phyloP scores from a whole-genome alignment of 2,113 vertebrate species.

The Notarius quadriscutis region DNA sequence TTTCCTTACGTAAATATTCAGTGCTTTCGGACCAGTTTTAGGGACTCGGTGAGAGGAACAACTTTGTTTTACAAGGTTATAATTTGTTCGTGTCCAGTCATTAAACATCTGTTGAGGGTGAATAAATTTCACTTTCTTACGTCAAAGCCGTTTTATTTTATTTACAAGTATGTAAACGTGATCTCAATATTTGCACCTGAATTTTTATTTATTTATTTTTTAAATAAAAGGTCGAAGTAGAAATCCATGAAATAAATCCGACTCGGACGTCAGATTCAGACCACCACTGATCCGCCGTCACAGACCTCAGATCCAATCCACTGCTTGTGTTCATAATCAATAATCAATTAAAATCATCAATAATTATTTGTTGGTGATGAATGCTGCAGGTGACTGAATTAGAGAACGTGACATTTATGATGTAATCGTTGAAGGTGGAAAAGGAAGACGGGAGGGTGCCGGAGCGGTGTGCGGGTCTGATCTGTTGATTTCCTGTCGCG shows the following conservation, averaged over 20 bases:
- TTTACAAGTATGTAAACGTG: no score
- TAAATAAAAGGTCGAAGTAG: background rate
- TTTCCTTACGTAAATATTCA: no score
- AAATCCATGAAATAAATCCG: background rate
- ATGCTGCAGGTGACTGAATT: background rate
- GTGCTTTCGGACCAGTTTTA: no score
- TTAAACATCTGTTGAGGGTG: no score
- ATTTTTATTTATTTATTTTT: background rate
- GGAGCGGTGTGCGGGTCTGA: background rate
- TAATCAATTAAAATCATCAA: background rate
- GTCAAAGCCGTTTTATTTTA: no score
- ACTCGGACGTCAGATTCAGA: background rate
- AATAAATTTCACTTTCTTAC: no score
- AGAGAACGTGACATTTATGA: background rate
- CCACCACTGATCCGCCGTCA: background rate
- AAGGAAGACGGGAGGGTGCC: background rate
- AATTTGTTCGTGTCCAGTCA: no score
- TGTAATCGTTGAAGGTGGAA: background rate
- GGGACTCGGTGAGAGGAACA: no score
- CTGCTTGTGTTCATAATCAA: background rate
- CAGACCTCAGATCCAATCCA: background rate
- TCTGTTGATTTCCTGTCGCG: slow-evolving; percentile 10
- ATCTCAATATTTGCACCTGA: no score
- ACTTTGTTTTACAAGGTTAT: no score
- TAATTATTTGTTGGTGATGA: background rate